These are phyloP conservation scores for Lochmaea crataegi DNA, from an alignment of 2,888 invertebrate species.

Conservation along the genomic window DNA sequence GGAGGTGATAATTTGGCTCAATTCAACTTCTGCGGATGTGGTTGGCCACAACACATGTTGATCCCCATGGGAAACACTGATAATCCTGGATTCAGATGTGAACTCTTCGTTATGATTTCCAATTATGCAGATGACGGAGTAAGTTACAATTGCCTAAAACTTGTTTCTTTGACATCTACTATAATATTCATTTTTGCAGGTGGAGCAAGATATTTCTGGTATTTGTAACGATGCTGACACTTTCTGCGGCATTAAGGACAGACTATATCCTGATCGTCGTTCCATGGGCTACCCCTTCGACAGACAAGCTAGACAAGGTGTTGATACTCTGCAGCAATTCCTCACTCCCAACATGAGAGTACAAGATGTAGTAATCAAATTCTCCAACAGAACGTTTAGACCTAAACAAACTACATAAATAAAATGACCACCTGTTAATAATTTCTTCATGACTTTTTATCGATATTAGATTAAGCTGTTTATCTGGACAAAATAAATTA, in stretches of 20 bases:
- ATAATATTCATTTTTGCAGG: slow-evolving; percentile 56
- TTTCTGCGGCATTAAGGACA: slow-evolving; percentile 83
- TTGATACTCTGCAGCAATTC: slow-evolving; percentile 74
- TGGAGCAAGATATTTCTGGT: slow-evolving; percentile 69
- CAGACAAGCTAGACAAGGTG: slow-evolving; percentile 70
- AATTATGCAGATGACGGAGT: slow-evolving; percentile 77
- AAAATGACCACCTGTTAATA: background rate
- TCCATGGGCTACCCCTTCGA: slow-evolving; percentile 90
- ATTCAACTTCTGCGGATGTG: slow-evolving; percentile 89
- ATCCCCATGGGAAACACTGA: slow-evolving; percentile 77
- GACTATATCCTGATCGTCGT: slow-evolving; percentile 82
- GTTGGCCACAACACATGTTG: slow-evolving; percentile 88
- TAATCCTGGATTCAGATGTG: slow-evolving; percentile 71
- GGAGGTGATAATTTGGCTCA: slow-evolving; percentile 67
- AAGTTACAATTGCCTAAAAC: slow-evolving; percentile 41
- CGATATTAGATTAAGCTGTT: background rate
- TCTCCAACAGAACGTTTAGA: slow-evolving; percentile 67
- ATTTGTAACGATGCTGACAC: slow-evolving; percentile 79
- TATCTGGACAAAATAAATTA: background rate
- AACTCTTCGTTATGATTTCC: slow-evolving; percentile 83
- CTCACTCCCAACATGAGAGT: slow-evolving; percentile 79
- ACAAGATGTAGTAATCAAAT: slow-evolving; percentile 72
- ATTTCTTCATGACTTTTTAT: background rate
- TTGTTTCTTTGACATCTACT: background rate
- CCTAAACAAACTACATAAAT: slow-evolving; percentile 27